Percentiles rank a stretch among this genome's conserved stretches.
Evolutionary conservation across 1,140 invertebrate species (phyloP).

Genomic region (Aricia agestis): DNA sequence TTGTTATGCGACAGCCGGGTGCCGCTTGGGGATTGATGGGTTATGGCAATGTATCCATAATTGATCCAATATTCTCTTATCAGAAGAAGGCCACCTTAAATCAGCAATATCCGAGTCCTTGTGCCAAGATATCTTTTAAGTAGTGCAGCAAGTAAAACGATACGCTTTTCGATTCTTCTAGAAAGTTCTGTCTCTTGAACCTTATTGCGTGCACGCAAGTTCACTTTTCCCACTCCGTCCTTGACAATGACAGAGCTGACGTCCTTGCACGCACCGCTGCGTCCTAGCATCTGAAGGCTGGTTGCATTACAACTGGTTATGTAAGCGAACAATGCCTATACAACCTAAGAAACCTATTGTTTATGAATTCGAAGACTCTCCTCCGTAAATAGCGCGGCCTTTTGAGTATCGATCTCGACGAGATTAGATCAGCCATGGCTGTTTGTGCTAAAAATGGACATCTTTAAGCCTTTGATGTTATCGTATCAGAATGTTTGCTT

Average conservation of each 20-base stretch:
- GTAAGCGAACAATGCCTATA: constrained; percentile 16
- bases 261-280: constrained; percentile 22
- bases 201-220: neutral
- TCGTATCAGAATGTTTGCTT: no score
- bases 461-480: no score
- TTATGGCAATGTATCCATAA: no score
- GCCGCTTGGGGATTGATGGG: no score
- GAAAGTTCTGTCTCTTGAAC: neutral
- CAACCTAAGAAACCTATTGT: neutral
- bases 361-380: neutral
- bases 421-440: neutral
- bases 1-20: no score
- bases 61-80: no score
- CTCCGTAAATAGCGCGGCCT: neutral
- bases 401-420: neutral
- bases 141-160: neutral
- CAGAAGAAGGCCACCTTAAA: neutral
- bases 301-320: constrained; percentile 16
- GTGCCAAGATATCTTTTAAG: neutral
- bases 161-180: neutral
- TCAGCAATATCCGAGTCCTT: neutral
- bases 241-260: constrained; percentile 14
- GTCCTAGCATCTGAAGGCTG: constrained; percentile 13
- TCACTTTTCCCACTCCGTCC: constrained; percentile 1
- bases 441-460: no score